These are phyloP conservation scores for Caerostris darwini DNA, from an alignment of 1,140 invertebrate genomes.

Conservation along the genomic window DNA sequence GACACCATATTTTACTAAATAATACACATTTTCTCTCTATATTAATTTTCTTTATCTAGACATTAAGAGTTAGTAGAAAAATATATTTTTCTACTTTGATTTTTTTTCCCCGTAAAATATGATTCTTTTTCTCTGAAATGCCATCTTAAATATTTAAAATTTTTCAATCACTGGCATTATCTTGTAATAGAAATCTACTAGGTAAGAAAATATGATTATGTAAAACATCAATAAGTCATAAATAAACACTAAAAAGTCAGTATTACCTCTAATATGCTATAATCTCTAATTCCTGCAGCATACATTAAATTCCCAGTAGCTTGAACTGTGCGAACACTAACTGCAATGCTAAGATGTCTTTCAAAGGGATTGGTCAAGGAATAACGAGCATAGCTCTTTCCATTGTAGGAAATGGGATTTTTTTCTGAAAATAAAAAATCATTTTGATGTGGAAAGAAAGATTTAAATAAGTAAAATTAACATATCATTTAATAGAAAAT, in stretches of 20 bases:
- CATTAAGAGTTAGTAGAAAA: too few species aligned
- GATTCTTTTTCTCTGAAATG: too few species aligned
- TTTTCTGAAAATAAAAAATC: constrained; percentile 72
- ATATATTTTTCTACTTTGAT: too few species aligned
- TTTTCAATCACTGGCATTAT: too few species aligned
- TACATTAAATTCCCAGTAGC: constrained; percentile 93
- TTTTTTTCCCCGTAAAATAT: too few species aligned
- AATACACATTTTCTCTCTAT: too few species aligned
- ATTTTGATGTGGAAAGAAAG: background rate
- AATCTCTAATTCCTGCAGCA: constrained; percentile 92
- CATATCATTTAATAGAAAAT: background rate
- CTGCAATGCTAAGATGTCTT: constrained; percentile 89
- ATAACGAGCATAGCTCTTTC: constrained; percentile 92
- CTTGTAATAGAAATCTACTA: too few species aligned
- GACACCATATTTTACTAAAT: too few species aligned
- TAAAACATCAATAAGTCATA: too few species aligned
- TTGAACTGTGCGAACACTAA: constrained; percentile 92
- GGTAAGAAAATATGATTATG: too few species aligned
- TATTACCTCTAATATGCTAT: constrained; percentile 91
- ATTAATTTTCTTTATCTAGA: too few species aligned
- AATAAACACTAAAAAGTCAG: constrained; percentile 8
- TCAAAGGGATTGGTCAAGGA: constrained; percentile 88
- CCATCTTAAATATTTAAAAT: too few species aligned
- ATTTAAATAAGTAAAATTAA: background rate
- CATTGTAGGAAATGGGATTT: constrained; percentile 90